Conservation (phyloP, 2,888 invertebrate genomes). For the Oscheius sp. region DNA sequence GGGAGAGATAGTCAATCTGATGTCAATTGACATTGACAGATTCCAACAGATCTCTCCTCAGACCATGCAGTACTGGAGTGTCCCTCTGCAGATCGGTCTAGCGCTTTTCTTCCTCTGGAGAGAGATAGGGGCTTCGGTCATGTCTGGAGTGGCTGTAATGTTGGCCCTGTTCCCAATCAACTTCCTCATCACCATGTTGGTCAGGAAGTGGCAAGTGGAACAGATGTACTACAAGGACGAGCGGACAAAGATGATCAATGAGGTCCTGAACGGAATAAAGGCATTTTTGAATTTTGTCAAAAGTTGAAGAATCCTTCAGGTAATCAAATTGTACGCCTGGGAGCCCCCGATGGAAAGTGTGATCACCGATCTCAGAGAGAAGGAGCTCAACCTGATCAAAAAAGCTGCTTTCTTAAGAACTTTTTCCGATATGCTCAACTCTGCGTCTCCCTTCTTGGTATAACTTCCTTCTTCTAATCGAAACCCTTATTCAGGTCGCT, state of each 20-base stretch:
- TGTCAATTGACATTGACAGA: slow-evolving; percentile 77
- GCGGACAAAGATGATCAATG: slow-evolving; percentile 91
- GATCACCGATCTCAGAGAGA: slow-evolving; percentile 66
- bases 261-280: slow-evolving; percentile 91
- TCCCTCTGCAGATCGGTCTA: slow-evolving; percentile 62
- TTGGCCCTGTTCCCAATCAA: slow-evolving; percentile 83
- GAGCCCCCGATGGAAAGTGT: slow-evolving; percentile 74
- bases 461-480: neutral
- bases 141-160: slow-evolving; percentile 95
- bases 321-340: slow-evolving; percentile 77
- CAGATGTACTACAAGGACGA: slow-evolving; percentile 95
- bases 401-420: slow-evolving; percentile 70
- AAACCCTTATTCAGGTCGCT: slow-evolving; percentile 58
- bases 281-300: slow-evolving; percentile 25
- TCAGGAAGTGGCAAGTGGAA: slow-evolving; percentile 77
- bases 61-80: slow-evolving; percentile 72
- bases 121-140: slow-evolving; percentile 82
- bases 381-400: slow-evolving; percentile 65
- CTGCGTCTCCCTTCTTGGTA: slow-evolving; percentile 69
- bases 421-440: slow-evolving; percentile 71
- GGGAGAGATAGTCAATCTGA: slow-evolving; percentile 78
- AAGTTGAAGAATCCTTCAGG: slow-evolving; percentile 27
- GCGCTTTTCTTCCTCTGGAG: slow-evolving; percentile 75
- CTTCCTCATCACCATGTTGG: slow-evolving; percentile 71
- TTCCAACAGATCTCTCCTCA: slow-evolving; percentile 74